A percentile compares a stretch with the other conserved stretches of the same genome.
phyloP scores from a whole-genome alignment of 2,888 invertebrate species.

The Tetheella fluctuosa region DNA sequence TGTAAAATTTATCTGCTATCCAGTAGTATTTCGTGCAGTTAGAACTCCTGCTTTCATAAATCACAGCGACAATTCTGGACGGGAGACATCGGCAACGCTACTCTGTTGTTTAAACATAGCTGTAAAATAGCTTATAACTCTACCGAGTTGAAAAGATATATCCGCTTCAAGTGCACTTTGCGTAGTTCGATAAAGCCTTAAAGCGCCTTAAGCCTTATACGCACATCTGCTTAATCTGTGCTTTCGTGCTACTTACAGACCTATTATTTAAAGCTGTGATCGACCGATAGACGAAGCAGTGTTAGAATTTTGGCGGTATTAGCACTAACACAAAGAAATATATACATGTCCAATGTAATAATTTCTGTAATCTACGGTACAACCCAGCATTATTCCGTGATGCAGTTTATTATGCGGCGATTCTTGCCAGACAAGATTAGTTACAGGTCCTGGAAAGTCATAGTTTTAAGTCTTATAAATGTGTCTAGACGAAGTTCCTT shows the following conservation, averaged over 20 bases:
- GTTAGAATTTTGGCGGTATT: no score
- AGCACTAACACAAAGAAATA: no score
- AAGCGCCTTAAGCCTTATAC: no score
- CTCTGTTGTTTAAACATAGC: not conserved
- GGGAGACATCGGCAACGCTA: not conserved
- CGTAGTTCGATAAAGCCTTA: not conserved
- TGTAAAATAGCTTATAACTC: no score
- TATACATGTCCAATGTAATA: no score
- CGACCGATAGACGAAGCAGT: no score
- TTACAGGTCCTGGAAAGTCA: conserved; percentile 1
- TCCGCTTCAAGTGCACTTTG: not conserved
- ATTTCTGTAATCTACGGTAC: not conserved
- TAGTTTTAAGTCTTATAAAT: not conserved
- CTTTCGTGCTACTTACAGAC: no score
- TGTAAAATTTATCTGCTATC: not conserved
- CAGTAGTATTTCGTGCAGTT: conserved; percentile 3
- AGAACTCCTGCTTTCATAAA: not conserved
- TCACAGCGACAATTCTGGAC: not conserved
- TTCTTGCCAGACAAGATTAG: not conserved
- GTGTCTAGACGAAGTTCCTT: not conserved
- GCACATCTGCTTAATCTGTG: no score
- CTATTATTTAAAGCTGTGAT: no score
- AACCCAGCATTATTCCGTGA: not conserved
- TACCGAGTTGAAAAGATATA: no score
- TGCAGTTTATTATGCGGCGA: not conserved